phyloP scores from a whole-genome alignment of 1,140 invertebrate genomes.

The Drosophila fuyamai region DNA sequence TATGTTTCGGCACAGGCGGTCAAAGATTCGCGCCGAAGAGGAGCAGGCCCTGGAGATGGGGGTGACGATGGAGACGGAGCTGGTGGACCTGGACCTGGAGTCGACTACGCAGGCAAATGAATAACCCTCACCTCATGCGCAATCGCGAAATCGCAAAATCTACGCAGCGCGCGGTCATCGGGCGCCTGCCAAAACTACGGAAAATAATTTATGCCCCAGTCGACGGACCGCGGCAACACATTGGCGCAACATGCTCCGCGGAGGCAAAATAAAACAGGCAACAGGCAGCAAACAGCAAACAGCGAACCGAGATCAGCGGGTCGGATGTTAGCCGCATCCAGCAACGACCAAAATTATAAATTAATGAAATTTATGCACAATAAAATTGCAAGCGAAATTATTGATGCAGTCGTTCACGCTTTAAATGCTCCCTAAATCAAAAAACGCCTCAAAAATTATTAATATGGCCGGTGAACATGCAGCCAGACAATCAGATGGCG shows the following conservation, averaged over 20 bases:
- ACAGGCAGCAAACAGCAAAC: constrained; percentile 10
- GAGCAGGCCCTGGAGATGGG: constrained; percentile 31
- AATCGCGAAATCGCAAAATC: constrained; percentile 77
- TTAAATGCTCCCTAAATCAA: constrained; percentile 85
- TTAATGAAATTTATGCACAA: constrained; percentile 85
- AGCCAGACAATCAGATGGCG: constrained; percentile 61
- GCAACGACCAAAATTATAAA: constrained; percentile 83
- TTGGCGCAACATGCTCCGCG: constrained; percentile 76
- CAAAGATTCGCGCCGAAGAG: constrained; percentile 33
- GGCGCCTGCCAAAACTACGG: constrained; percentile 83
- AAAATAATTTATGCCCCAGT: constrained; percentile 84
- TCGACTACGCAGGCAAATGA: constrained; percentile 58
- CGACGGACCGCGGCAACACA: constrained; percentile 73
- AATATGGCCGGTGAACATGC: constrained; percentile 75
- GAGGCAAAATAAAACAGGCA: constrained; percentile 8
- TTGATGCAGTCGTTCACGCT: constrained; percentile 85
- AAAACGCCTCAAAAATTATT: constrained; percentile 73
- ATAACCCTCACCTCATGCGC: constrained; percentile 76
- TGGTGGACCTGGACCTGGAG: constrained; percentile 5
- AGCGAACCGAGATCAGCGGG: constrained; percentile 44
- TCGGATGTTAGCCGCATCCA: constrained; percentile 47
- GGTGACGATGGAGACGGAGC: constrained; percentile 11
- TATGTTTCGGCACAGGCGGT: constrained; percentile 46
- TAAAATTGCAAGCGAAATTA: constrained; percentile 85
- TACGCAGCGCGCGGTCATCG: constrained; percentile 77